phyloP scores from a whole-genome alignment of 2,113 vertebrate species.

The Poeciliopsis occidentalis region DNA sequence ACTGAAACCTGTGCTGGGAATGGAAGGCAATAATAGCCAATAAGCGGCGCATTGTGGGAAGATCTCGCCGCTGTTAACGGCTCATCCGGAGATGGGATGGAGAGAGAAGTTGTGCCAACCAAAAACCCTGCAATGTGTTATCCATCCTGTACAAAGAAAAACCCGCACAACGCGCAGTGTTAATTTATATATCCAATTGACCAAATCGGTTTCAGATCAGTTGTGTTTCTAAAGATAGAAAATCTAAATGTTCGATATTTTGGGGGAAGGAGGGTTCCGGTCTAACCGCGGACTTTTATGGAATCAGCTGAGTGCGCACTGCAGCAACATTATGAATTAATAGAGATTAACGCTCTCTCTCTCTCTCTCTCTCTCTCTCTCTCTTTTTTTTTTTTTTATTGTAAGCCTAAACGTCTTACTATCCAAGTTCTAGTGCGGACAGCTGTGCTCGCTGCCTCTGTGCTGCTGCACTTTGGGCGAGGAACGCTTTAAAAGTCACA shows the following conservation, averaged over 20 bases:
- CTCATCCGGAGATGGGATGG: conserved; percentile 50
- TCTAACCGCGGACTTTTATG: neutral
- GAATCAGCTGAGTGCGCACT: neutral
- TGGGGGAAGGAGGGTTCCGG: too few species aligned
- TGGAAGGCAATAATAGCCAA: neutral
- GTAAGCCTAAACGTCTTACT: neutral
- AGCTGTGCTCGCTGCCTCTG: conserved; percentile 20
- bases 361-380: neutral
- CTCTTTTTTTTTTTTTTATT: too few species aligned
- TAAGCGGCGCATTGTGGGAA: neutral
- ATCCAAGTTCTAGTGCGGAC: conserved; percentile 10
- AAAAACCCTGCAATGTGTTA: conserved; percentile 22
- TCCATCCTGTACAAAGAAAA: neutral
- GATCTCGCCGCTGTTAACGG: neutral
- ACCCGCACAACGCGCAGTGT: neutral
- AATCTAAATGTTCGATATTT: neutral
- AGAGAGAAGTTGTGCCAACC: conserved; percentile 67
- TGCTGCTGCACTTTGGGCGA: conserved; percentile 69
- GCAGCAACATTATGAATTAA: conserved; percentile 1
- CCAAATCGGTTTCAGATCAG: neutral
- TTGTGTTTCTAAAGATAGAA: neutral
- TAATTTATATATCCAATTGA: neutral
- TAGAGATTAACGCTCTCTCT: neutral
- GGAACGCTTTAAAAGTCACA: conserved; percentile 30
- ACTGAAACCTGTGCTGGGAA: neutral